Base-by-base conservation (phyloP, 2,888 invertebrate genomes). In the Chouioia cunea region DNA sequence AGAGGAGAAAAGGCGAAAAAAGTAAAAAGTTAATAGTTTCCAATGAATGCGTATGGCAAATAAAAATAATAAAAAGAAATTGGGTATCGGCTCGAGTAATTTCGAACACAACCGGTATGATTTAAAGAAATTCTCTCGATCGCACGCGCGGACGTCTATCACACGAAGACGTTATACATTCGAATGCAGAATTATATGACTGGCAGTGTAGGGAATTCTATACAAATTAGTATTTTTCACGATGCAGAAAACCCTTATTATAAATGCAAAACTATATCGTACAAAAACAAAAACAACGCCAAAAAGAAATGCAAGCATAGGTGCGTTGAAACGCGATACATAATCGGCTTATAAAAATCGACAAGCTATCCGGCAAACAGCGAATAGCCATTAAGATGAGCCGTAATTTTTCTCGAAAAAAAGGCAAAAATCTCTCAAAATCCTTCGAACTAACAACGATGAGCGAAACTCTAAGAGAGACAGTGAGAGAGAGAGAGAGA, bases 41-140 rank as follows among this genome's bases (percentile, higher is more conserved):
- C 62, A 56, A 66, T 66, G 66, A 65, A 65, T 14, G 43, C 36
- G 10, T 44, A 12, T 46, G 36, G 62, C 56, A 62, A 48, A 54
- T 18, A 10, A 36, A 27, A 4, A 27, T n/a, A 22, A 47, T 47
- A 66, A 65, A 23, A 57, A 47, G 4, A 56, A 56, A 48, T 18
- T 12, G 43, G 43, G 16, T 59, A 4, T 60, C 23, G 53, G 27
- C 46, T 36, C 10, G 65, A 23, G 47, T 65, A 70, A 73, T 73
- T 68, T 71, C 27, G 66, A 60, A 63, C n/a, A 65, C 71, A 68
- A 73, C n/a, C 68, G 65, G 56, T 70, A 52, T 68, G 70, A 71
- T 71, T 67, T 62, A 43, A 65, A 12, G 71, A 71, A 73, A 68
- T 65, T 59, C 69, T 56, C 22, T 15, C 4, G 36, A 36, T 1